A percentile compares a stretch with the other conserved stretches of the same genome.
Evolutionary conservation across 2,797 vertebrate genomes (phyloP).

Genomic region (Podarcis lilfordi): DNA sequence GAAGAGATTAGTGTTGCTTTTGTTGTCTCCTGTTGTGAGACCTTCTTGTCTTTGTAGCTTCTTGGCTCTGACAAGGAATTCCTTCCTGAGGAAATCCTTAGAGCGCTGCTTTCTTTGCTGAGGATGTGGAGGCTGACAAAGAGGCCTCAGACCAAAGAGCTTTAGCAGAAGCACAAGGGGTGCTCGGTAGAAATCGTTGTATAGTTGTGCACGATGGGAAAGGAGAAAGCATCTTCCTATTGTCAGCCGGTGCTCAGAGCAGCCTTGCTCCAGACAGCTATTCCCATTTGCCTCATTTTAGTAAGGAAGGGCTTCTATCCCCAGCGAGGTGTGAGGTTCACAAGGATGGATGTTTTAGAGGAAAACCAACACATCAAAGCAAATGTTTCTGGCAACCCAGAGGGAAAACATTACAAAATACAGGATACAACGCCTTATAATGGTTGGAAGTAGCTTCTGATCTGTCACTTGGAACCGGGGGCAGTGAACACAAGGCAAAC

Average conservation of each 20-base stretch:
- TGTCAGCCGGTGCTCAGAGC: background rate
- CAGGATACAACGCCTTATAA: slow-evolving; percentile 4
- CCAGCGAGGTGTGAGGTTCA: background rate
- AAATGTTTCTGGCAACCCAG: background rate
- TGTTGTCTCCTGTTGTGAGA: background rate
- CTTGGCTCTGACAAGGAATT: slow-evolving; percentile 36
- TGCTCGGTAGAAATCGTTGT: background rate
- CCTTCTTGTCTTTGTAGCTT: slow-evolving; percentile 6
- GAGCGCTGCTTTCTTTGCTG: background rate
- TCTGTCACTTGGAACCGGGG: background rate
- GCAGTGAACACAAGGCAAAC: background rate
- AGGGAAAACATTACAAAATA: background rate
- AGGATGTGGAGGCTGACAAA: background rate
- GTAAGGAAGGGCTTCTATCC: background rate
- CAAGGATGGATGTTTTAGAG: background rate
- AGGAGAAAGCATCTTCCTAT: background rate
- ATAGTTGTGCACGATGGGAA: background rate
- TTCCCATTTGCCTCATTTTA: background rate
- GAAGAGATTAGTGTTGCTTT: background rate
- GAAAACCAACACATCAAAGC: background rate
- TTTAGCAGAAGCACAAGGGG: background rate
- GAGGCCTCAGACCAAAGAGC: background rate
- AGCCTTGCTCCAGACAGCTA: background rate
- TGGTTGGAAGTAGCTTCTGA: background rate
- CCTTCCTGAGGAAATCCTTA: slow-evolving; percentile 70